Conservation (phyloP, 2,113 vertebrate genomes). For the Istiophorus platypterus region DNA sequence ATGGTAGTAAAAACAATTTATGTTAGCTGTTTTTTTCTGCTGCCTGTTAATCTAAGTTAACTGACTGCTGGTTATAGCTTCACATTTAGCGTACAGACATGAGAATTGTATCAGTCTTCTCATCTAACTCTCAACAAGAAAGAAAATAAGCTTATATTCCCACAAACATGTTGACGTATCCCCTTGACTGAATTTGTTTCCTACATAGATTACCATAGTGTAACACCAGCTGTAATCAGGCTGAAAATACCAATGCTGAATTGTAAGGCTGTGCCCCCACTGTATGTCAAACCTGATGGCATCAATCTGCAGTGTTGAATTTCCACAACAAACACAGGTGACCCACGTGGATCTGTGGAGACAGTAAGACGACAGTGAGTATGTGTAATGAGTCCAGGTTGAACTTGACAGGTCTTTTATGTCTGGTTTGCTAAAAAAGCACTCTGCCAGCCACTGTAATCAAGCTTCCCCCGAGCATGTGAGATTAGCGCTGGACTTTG, state of each 20-base stretch:
- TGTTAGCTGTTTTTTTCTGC: not conserved
- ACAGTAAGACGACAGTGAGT: constrained; percentile 10
- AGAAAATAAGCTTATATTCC: not conserved
- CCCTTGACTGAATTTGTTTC: not conserved
- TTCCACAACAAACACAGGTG: constrained; percentile 63
- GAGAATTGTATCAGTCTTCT: not conserved
- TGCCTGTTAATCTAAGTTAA: not conserved
- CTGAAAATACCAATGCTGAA: constrained; percentile 11
- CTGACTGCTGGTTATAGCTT: not conserved
- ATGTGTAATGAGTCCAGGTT: constrained; percentile 13
- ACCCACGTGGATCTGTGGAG: constrained; percentile 14
- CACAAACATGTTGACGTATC: not conserved
- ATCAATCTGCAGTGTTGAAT: constrained; percentile 29
- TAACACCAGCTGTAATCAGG: not conserved
- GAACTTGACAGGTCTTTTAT: not conserved
- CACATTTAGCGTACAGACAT: not conserved
- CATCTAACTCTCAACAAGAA: not conserved
- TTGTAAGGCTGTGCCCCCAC: not conserved
- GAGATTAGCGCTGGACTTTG: constrained; percentile 34
- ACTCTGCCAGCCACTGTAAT: not conserved
- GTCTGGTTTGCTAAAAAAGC: constrained; percentile 6
- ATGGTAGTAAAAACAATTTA: too few species aligned
- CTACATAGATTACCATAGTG: not conserved
- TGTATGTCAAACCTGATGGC: not conserved
- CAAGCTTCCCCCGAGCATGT: not conserved